Base-by-base conservation (phyloP, 2,113 vertebrate genomes). In the Puntigrus tetrazona region DNA sequence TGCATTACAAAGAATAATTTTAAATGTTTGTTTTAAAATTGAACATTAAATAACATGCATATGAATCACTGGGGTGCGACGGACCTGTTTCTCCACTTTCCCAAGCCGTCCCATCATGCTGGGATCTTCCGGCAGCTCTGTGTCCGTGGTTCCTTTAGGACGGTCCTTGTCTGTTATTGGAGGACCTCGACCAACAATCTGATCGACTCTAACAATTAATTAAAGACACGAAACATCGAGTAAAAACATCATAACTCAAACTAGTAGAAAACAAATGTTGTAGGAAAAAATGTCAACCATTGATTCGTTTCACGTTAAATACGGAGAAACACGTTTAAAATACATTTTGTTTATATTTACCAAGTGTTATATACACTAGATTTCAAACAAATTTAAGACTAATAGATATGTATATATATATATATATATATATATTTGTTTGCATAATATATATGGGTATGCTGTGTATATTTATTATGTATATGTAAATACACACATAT, bases 91-190 rank as follows among this genome's bases (percentile, higher is more conserved):
- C 89, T 99, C 98, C 85, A 99, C 97, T 90, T 99, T 99, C 38
- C 96, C 96, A 52, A 99, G 93, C 9, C 97, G 94, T 78, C 98
- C 98, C 98, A 99, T 98, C 98, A 99, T 99, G 91, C 98, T 99
- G 3, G 96, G 96, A 81, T 99, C 98, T 82, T 99, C 98, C 0
- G 95, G 94, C 38, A 96, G 86, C 86, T 99, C 98, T 0, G 91
- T 91, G 36, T 99, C 98, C 0, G 90, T 91, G 0, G 95, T 92
- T 22, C 95, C 94, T 93, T 99, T 99, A 84, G 95, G 95, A 13
- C 97, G 96, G 82, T 99, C 98, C 88, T 99, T 99, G 90, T 99
- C 98, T 0, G 96, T 91, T 29, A 96, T 94, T 31, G 97, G 94
- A 4, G 96, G 94, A 81, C 97, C 97, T 91, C 97, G 94, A 61